Percentiles rank a stretch among this genome's conserved stretches.
Conservation (phyloP, 1,140 invertebrate genomes). For the Caerostris extrusa region DNA sequence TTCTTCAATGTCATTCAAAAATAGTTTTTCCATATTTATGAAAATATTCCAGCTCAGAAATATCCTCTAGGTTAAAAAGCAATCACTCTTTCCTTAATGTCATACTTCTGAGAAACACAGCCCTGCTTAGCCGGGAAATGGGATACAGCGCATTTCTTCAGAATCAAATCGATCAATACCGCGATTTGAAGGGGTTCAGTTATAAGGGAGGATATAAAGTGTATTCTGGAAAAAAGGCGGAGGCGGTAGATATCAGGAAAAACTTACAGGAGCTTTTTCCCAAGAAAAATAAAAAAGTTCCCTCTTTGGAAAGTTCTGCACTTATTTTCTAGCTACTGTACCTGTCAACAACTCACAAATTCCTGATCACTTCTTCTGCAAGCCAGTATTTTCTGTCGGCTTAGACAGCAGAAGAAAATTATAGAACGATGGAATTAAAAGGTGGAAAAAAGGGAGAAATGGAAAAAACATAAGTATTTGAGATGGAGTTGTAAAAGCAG, state of each 20-base stretch:
- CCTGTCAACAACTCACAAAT: background rate
- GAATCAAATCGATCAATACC: background rate
- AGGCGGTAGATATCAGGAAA: background rate
- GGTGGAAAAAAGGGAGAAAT: background rate
- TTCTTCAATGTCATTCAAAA: too few species aligned
- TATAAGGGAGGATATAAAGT: too few species aligned
- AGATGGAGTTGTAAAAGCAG: background rate
- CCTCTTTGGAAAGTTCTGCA: background rate
- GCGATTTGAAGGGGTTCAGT: too few species aligned
- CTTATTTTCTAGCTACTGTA: background rate
- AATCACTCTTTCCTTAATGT: too few species aligned
- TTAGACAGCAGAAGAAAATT: background rate
- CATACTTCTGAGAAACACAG: too few species aligned
- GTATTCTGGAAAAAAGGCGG: background rate
- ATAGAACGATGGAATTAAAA: background rate
- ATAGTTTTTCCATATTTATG: too few species aligned
- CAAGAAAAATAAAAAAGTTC: background rate
- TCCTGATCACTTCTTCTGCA: too few species aligned
- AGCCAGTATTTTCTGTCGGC: background rate
- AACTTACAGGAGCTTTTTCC: background rate
- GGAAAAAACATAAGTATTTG: background rate
- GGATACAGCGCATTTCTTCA: too few species aligned
- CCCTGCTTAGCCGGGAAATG: too few species aligned
- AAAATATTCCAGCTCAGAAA: too few species aligned
- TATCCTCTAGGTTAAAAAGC: too few species aligned